Conservation (phyloP, 2,113 vertebrate species). For the Silurus asotus region DNA sequence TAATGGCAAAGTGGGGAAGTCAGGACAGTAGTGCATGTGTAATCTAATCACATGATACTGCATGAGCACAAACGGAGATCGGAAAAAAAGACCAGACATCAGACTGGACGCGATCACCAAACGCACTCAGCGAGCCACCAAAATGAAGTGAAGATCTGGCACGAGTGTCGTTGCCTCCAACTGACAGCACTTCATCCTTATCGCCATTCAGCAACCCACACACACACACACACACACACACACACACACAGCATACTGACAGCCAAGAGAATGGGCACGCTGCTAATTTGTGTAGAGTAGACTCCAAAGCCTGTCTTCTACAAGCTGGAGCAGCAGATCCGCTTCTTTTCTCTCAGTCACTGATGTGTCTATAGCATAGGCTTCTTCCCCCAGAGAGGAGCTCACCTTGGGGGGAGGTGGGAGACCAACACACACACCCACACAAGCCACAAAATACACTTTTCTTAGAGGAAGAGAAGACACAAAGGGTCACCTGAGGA, state of each 20-base stretch:
- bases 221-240: conserved; percentile 19
- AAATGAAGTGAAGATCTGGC: conserved; percentile 33
- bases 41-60: conserved; percentile 33
- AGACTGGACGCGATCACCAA: conserved; percentile 7
- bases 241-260: conserved; percentile 16
- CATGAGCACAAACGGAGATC: not conserved
- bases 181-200: conserved; percentile 44
- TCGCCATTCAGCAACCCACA: conserved; percentile 39
- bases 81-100: conserved; percentile 16
- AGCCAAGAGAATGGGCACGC: conserved; percentile 34
- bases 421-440: not conserved
- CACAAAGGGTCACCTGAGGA: not conserved
- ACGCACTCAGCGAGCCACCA: conserved; percentile 12
- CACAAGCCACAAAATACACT: not conserved
- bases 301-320: conserved; percentile 32
- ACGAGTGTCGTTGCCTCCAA: conserved; percentile 33
- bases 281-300: conserved; percentile 46
- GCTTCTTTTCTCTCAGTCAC: not conserved
- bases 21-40: not conserved
- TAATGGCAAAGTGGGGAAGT: not conserved
- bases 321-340: conserved; percentile 30
- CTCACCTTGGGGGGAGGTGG: conserved; percentile 2
- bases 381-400: conserved; percentile 2
- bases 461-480: not conserved
- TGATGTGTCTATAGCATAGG: conserved; percentile 31